Conservation (phyloP, 2,888 invertebrate genomes). For the Neoitamus cyanurus region DNA sequence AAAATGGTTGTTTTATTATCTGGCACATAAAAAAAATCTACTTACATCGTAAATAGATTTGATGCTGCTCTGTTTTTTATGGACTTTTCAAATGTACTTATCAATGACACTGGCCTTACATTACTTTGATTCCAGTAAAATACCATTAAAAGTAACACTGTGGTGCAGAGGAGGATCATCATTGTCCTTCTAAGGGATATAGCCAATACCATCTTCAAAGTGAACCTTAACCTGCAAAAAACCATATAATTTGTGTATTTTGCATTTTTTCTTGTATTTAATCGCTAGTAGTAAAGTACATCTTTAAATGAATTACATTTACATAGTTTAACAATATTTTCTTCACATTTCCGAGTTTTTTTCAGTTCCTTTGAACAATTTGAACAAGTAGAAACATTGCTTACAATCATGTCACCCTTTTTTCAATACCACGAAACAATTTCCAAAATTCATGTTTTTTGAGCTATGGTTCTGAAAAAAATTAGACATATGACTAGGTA, state of each 20-base stretch:
- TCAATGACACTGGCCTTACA: slow-evolving; percentile 65
- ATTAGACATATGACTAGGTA: too few species aligned
- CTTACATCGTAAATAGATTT: slow-evolving; percentile 60
- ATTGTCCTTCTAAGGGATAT: slow-evolving; percentile 70
- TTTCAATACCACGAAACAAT: too few species aligned
- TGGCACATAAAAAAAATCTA: slow-evolving; percentile 40
- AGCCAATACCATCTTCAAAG: slow-evolving; percentile 65
- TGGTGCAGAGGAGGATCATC: slow-evolving; percentile 69
- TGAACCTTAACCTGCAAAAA: slow-evolving; percentile 62
- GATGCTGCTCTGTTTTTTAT: slow-evolving; percentile 56
- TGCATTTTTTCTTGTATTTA: background rate
- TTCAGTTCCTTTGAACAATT: too few species aligned
- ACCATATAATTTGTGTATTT: background rate
- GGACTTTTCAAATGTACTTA: slow-evolving; percentile 60
- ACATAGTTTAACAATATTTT: too few species aligned
- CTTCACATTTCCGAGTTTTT: too few species aligned
- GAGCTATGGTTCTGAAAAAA: too few species aligned
- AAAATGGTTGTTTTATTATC: background rate
- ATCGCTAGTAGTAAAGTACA: too few species aligned
- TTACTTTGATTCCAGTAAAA: slow-evolving; percentile 73
- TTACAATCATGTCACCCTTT: too few species aligned
- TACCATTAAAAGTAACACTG: slow-evolving; percentile 70
- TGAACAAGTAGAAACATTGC: too few species aligned
- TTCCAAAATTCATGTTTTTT: too few species aligned
- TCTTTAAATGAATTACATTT: too few species aligned